Evolutionary conservation across 2,797 vertebrate species (phyloP), one percentile per base, ranked within the genome.

Genomic region (Typhlichthys subterraneus): DNA sequence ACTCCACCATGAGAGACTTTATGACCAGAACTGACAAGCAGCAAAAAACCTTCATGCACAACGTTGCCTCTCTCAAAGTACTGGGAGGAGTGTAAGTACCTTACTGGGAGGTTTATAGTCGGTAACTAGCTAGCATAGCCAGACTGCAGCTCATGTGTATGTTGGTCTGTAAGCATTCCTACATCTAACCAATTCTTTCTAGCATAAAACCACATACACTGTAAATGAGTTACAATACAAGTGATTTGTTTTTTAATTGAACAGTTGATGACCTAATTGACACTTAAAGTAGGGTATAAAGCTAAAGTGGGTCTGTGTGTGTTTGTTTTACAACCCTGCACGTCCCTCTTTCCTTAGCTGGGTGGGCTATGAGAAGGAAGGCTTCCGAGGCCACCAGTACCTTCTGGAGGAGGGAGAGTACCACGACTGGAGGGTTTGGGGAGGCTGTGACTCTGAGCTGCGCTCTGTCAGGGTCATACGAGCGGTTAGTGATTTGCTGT

Each of bases 401-500:
- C 91, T 98, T 70, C 89, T 99, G 87, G 97, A 99, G 81, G 97
- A 99, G 85, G 97, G 97, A 0, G 92, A 98, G 31, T 99, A 96
- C 66, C 89, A 89, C 0, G 94, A 97, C 83, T 99, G 95, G 95
- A 91, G 89, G 61, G 92, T 94, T 1, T 99, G 97, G 97, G 95
- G 96, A 0, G 96, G 96, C 82, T 90, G 83, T n/a, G 63, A 92
- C 12, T 45, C 93, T 2, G 90, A 92, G 75, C 85, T 99, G 76
- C 88, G 94, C 76, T 99, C 97, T 0, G 78, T 94, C 0, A 89
- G 95, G 54, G 86, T 96, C 69, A 93, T 98, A 67, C 87, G 91
- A 59, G 95, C 95, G 0, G 72, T 77, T 11, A 76, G 79, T 75
- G 7, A n/a, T 13, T 38, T 63, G 51, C 4, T 29, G 23, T 50